A percentile compares a stretch with the other conserved stretches of the same genome.
Conservation (phyloP, 1,140 invertebrate species). For the Cydia splendana region DNA sequence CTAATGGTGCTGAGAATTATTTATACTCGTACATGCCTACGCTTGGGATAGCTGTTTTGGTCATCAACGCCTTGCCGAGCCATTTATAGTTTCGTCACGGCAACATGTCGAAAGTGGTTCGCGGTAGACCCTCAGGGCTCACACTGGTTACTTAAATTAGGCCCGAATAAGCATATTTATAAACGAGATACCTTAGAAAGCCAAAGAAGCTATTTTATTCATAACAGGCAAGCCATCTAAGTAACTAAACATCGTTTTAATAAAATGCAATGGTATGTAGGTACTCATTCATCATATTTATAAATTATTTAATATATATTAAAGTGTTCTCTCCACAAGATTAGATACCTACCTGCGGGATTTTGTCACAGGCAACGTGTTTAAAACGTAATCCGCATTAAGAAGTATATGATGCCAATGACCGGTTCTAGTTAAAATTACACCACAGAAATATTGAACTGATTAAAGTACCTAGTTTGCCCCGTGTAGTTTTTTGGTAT, state of each 20-base stretch:
- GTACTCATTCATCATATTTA: neutral
- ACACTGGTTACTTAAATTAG: neutral
- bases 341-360: neutral
- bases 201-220: too few species aligned
- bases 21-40: too few species aligned
- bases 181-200: neutral
- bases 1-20: too few species aligned
- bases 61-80: neutral
- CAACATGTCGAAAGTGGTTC: too few species aligned
- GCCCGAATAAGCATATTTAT: neutral
- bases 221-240: too few species aligned
- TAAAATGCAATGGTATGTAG: too few species aligned
- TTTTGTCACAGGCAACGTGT: too few species aligned
- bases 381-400: too few species aligned
- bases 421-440: too few species aligned
- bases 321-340: neutral
- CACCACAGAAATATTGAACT: neutral
- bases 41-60: neutral
- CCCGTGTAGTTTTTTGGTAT: neutral
- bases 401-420: too few species aligned
- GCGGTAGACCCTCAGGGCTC: neutral
- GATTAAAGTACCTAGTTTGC: neutral
- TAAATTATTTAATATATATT: neutral
- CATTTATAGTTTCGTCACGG: neutral
- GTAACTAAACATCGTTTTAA: too few species aligned